Base-by-base conservation (phyloP, 2,113 vertebrate species). In the Drymodes brunneopygia region DNA sequence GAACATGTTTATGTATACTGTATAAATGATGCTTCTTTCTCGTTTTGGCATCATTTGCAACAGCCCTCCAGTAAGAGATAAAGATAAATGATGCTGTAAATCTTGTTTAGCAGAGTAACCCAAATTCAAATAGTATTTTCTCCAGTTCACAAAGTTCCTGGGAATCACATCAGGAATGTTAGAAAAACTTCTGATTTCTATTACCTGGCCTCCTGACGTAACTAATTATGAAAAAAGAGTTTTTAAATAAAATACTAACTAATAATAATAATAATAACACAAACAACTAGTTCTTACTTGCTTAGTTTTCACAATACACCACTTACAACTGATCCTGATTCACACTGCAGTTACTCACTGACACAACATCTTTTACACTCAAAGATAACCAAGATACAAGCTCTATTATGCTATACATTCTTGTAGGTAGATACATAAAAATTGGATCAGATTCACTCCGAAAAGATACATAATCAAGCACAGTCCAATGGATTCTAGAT, bases 151-250 rank as follows among this genome's bases (percentile, higher is more conserved):
- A 74, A 73, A 78, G 75, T 86, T 74, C 90, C 74, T 61, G 54
- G 53, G 54, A 96, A 82, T 28, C n/a, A 14, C 60, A 47, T 85
- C 10, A 20, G 54, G 69, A 69, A 45, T 66, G 62, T 80, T n/a
- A 96, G 67, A 94, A 35, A 92, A 93, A 58, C 60, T 92, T 83
- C 42, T 93, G 44, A 86, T 91, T 97, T 94, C 91, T 74, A 82
- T 53, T 82, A 73, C 28, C 62, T 92, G 66, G 45, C 36, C 85
- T 97, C 88, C 72, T 93, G 58, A 93, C 51, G 70, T 15, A 90
- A 51, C 53, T 69, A 84, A 91, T 95, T 64, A 82, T 27, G 45
- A 71, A 95, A 96, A 91, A 93, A 15, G 42, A 89, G 74, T 66
- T 67, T 10, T 36, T 0, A 2, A 60, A 82, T 87, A 90, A 93